A percentile compares a stretch with the other conserved stretches of the same genome.
phyloP scores from a whole-genome alignment of 2,888 invertebrate species.

The Eugnorisma glareosa region DNA sequence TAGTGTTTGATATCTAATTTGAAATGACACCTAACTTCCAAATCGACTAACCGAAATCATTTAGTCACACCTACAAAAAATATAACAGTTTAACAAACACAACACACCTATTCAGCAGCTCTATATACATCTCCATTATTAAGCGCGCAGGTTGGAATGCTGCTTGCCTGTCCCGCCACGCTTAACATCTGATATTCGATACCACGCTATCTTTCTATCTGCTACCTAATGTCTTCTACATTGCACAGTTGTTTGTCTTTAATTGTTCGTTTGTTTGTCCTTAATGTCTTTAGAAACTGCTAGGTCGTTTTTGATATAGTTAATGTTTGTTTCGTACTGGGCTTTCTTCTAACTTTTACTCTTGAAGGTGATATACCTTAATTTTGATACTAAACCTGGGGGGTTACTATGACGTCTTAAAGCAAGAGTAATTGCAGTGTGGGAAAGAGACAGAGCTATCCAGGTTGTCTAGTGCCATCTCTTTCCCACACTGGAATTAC shows the following conservation, averaged over 20 bases:
- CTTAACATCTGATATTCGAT: constrained; percentile 87
- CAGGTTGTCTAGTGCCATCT: no score
- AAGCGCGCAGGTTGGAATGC: constrained; percentile 83
- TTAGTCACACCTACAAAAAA: not conserved
- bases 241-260: constrained; percentile 54
- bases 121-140: constrained; percentile 81
- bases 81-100: not conserved
- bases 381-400: no score
- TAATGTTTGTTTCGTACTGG: not conserved
- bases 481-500: no score
- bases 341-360: not conserved
- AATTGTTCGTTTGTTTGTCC: constrained; percentile 57
- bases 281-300: constrained; percentile 45
- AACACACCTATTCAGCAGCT: constrained; percentile 69
- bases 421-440: no score
- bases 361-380: not conserved
- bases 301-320: constrained; percentile 20
- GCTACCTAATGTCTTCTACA: constrained; percentile 75
- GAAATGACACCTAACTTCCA: not conserved
- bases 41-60: constrained; percentile 1
- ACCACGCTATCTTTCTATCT: constrained; percentile 84
- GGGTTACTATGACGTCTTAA: no score
- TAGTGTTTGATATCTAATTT: not conserved
- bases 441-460: no score
- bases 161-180: constrained; percentile 83